phyloP scores from a whole-genome alignment of 64 coral and sea anemone species.

The Platygyra sinensis region DNA sequence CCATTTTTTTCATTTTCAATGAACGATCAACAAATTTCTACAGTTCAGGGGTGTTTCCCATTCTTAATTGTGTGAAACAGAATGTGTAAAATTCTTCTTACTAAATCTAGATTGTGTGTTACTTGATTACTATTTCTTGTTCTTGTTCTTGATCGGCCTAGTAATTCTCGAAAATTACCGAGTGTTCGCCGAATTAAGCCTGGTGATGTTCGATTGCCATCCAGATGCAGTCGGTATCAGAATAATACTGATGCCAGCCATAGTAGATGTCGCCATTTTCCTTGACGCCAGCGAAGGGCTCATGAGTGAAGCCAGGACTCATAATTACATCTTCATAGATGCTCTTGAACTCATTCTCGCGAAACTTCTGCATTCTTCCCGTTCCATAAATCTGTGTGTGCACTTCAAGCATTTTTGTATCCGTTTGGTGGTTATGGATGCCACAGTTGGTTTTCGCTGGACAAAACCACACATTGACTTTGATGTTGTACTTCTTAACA shows the following conservation, averaged over 20 bases:
- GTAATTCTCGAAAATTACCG: no score
- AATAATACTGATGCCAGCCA: slow-evolving; percentile 83
- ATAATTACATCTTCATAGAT: slow-evolving; percentile 82
- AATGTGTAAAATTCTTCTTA: no score
- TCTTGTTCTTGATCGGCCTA: no score
- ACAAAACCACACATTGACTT: slow-evolving; percentile 79
- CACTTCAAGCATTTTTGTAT: slow-evolving; percentile 74
- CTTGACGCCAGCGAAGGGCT: slow-evolving; percentile 66
- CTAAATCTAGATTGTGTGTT: no score
- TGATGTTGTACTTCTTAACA: slow-evolving; percentile 52
- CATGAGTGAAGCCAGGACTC: slow-evolving; percentile 82
- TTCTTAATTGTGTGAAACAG: no score
- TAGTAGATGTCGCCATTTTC: slow-evolving; percentile 58
- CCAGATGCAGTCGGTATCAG: slow-evolving; percentile 83
- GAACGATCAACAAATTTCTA: no score
- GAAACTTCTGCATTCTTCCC: slow-evolving; percentile 84
- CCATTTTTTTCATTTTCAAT: no score
- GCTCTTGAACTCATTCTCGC: slow-evolving; percentile 48
- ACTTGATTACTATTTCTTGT: no score
- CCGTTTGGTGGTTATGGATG: slow-evolving; percentile 59
- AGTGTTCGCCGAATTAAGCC: neutral
- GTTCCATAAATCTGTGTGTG: slow-evolving; percentile 73
- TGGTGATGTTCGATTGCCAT: slow-evolving; percentile 83
- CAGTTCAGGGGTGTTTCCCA: no score
- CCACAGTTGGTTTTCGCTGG: slow-evolving; percentile 69